Percentiles rank a stretch among this genome's conserved stretches.
phyloP scores from a whole-genome alignment of 2,888 invertebrate species.

The Eurois occulta region DNA sequence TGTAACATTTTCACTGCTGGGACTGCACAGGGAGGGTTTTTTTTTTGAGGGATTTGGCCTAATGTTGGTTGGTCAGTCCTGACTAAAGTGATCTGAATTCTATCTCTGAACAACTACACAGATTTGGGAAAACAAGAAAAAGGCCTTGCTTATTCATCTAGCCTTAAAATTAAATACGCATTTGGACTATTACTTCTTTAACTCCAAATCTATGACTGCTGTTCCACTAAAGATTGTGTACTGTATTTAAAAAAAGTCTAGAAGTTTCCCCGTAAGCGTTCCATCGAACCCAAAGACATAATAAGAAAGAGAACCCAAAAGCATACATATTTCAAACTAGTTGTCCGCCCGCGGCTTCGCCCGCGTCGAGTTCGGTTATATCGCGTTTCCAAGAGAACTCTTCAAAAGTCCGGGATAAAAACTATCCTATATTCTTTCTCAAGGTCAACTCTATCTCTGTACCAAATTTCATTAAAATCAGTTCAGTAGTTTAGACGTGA shows the following conservation, averaged over 20 bases:
- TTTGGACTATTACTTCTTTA: neutral
- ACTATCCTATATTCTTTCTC: too few relatives aligned
- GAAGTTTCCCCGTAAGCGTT: neutral
- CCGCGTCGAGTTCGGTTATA: too few relatives aligned
- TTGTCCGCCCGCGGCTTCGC: too few relatives aligned
- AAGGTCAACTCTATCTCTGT: too few relatives aligned
- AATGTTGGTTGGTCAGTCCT: neutral
- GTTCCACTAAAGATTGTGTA: neutral
- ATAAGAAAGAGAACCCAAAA: constrained; percentile 11
- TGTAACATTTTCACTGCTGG: neutral
- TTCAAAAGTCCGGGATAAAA: too few relatives aligned
- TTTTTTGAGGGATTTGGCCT: neutral
- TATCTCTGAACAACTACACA: neutral
- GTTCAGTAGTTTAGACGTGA: too few relatives aligned
- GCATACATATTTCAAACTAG: constrained; percentile 28
- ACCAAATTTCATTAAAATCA: too few relatives aligned
- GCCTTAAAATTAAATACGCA: neutral
- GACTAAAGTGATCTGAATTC: neutral
- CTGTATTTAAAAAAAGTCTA: neutral
- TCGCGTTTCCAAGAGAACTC: too few relatives aligned
- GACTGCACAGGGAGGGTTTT: neutral
- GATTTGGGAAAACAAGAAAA: neutral
- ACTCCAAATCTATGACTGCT: neutral
- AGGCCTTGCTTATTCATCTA: neutral
- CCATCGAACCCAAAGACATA: neutral